Evolutionary conservation across 2,888 invertebrate genomes (phyloP).

Genomic region (Monoplex corrugatus): DNA sequence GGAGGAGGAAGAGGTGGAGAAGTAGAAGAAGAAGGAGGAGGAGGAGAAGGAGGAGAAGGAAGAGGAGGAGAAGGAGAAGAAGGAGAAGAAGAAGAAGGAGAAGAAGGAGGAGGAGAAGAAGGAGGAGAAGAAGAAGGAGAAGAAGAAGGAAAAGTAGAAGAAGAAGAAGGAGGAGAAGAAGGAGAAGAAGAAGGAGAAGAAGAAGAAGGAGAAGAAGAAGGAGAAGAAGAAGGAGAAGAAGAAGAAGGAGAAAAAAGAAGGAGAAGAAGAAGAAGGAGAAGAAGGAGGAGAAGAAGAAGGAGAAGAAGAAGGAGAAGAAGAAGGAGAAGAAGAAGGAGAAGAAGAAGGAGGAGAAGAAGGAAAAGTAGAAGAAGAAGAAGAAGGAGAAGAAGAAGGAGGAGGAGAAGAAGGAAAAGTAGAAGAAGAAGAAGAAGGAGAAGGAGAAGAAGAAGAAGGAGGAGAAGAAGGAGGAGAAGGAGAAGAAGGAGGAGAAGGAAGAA

Average conservation of each 20-base stretch:
- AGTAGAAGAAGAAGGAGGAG: neutral
- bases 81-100: neutral
- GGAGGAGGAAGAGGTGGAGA: neutral
- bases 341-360: neutral
- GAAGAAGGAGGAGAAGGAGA: no score
- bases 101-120: neutral
- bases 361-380: neutral
- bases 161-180: neutral
- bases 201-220: neutral
- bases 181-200: no score
- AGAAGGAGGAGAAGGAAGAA: no score
- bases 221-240: neutral
- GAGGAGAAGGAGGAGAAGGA: neutral
- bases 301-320: neutral
- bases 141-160: neutral
- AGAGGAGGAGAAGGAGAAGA: neutral
- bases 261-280: neutral
- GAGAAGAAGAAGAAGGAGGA: no score
- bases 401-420: no score
- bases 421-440: no score
- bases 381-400: neutral
- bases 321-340: neutral
- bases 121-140: neutral
- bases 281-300: neutral
- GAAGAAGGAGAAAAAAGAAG: neutral